Conservation (phyloP, 1,140 invertebrate genomes). For the Nasonia vitripennis region DNA sequence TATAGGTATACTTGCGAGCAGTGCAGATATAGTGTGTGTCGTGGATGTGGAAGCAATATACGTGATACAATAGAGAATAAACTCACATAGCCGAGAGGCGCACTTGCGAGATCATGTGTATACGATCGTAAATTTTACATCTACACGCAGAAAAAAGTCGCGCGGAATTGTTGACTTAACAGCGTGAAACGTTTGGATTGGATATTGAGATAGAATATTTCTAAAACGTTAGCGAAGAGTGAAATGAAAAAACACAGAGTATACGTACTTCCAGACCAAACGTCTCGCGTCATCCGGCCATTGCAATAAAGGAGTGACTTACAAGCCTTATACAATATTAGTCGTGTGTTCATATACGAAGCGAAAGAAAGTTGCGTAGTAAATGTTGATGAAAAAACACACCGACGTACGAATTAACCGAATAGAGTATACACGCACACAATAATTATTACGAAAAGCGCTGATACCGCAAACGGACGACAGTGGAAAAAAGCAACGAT, state of each 20-base stretch:
- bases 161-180: background rate
- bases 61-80: background rate
- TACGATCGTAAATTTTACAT: background rate
- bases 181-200: too few relatives aligned
- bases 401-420: background rate
- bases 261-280: too few relatives aligned
- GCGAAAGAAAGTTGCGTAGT: background rate
- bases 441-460: too few relatives aligned
- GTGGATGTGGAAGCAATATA: constrained; percentile 13
- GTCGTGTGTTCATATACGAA: background rate
- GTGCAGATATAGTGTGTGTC: background rate
- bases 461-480: too few relatives aligned
- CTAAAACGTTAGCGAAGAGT: too few relatives aligned
- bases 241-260: too few relatives aligned
- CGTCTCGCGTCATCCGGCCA: too few relatives aligned
- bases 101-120: background rate
- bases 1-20: constrained; percentile 2
- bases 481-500: background rate
- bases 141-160: constrained; percentile 24
- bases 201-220: too few relatives aligned
- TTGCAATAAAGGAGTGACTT: too few relatives aligned
- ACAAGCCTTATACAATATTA: background rate
- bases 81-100: background rate
- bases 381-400: background rate
- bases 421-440: too few relatives aligned